Evolutionary conservation across 2,113 vertebrate genomes (phyloP).

Genomic region (Pantherophis guttatus): DNA sequence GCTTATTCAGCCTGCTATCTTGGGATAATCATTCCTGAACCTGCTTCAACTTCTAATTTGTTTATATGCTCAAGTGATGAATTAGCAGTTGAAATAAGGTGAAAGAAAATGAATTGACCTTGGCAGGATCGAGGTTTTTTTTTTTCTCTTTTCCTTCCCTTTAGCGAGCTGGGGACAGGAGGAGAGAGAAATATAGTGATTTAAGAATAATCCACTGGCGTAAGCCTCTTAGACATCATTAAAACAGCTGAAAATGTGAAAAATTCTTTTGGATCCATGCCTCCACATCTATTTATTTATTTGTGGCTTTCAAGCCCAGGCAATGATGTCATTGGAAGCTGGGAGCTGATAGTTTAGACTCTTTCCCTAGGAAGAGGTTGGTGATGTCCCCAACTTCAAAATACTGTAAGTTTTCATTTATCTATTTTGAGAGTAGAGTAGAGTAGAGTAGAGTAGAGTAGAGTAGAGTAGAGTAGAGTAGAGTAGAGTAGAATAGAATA

Average conservation of each 20-base stretch:
- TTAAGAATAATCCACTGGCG: background rate
- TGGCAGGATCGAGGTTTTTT: background rate
- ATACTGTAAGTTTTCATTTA: background rate
- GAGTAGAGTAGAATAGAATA: too few relatives aligned
- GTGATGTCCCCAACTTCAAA: background rate
- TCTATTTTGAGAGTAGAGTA: background rate
- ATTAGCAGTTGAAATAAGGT: conserved; percentile 5
- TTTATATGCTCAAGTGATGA: conserved; percentile 16
- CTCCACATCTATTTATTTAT: background rate
- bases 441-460: too few relatives aligned
- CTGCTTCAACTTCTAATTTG: conserved; percentile 14
- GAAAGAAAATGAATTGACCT: background rate
- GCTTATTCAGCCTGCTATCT: conserved; percentile 14
- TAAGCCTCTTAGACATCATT: background rate
- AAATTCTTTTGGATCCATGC: background rate
- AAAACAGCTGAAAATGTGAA: background rate
- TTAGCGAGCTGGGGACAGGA: background rate
- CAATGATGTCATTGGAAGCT: background rate
- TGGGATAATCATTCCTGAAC: conserved; percentile 19
- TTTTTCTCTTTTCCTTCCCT: background rate
- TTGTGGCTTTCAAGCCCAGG: background rate
- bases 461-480: too few relatives aligned
- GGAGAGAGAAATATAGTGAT: background rate
- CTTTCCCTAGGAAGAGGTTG: background rate
- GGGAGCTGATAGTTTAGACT: background rate